Percentiles rank a stretch among this genome's conserved stretches.
Evolutionary conservation across 2,888 invertebrate species (phyloP).

Genomic region (Beris chalybata): DNA sequence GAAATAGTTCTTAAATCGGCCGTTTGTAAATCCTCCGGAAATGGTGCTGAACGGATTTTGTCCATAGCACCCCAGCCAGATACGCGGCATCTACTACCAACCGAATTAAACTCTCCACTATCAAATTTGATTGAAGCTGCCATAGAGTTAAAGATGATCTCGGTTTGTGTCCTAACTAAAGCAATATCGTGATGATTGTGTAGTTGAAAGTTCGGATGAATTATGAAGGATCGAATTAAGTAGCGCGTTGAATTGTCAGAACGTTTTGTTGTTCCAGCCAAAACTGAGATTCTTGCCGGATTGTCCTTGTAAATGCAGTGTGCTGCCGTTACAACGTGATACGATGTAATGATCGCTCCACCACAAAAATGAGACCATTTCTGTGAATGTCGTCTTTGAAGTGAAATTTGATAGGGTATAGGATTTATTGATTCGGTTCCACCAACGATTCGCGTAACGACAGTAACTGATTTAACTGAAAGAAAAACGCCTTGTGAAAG

Average conservation of each 20-base stretch:
- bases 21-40: conserved; percentile 48
- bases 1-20: conserved; percentile 49
- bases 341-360: conserved; percentile 23
- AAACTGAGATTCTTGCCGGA: conserved; percentile 11
- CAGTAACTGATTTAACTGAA: conserved; percentile 11
- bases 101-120: conserved; percentile 46
- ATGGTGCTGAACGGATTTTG: conserved; percentile 46
- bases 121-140: conserved; percentile 55
- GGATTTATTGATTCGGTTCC: conserved; percentile 10
- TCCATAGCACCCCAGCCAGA: conserved; percentile 53
- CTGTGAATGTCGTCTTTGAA: conserved; percentile 41
- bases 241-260: conserved; percentile 45
- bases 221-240: conserved; percentile 47
- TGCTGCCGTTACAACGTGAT: conserved; percentile 28
- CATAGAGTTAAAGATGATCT: conserved; percentile 46
- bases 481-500: neutral
- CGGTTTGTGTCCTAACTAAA: conserved; percentile 48
- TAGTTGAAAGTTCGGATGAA: conserved; percentile 50
- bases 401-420: conserved; percentile 16
- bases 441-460: conserved; percentile 13
- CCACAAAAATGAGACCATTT: conserved; percentile 37
- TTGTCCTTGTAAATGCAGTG: conserved; percentile 26
- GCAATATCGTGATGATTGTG: conserved; percentile 48
- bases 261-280: conserved; percentile 38
- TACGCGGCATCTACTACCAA: conserved; percentile 41